Evolutionary conservation across 2,888 invertebrate species (phyloP).

Genomic region (Drosophila cracens): DNA sequence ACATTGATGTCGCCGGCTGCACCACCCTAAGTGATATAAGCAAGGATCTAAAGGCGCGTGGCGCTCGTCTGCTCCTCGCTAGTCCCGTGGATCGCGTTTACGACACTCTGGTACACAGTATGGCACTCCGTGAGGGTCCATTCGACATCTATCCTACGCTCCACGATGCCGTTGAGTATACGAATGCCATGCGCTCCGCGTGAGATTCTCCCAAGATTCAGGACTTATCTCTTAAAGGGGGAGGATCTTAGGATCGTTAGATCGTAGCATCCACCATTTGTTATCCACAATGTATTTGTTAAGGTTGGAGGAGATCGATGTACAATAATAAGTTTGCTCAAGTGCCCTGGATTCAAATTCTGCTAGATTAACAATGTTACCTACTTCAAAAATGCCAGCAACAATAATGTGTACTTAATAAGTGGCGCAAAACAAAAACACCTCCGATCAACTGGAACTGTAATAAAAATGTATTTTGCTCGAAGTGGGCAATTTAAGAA

Average conservation of each 20-base stretch:
- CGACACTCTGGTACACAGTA: conserved; percentile 83
- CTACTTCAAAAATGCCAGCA: conserved; percentile 41
- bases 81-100: conserved; percentile 86
- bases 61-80: conserved; percentile 86
- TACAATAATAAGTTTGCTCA: conserved; percentile 53
- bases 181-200: conserved; percentile 80
- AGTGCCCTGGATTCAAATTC: conserved; percentile 44
- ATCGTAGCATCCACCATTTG: conserved; percentile 42
- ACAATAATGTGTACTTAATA: conserved; percentile 67
- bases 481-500: conserved; percentile 49
- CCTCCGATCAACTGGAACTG: conserved; percentile 41
- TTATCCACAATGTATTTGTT: conserved; percentile 45
- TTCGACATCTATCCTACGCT: conserved; percentile 87
- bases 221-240: neutral
- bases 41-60: conserved; percentile 86
- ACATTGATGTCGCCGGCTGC: conserved; percentile 89
- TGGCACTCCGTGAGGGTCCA: conserved; percentile 83
- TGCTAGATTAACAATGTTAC: conserved; percentile 32
- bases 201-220: conserved; percentile 58
- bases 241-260: neutral
- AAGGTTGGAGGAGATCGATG: conserved; percentile 44
- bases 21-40: conserved; percentile 86
- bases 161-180: conserved; percentile 88
- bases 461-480: conserved; percentile 40
- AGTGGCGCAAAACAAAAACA: conserved; percentile 27